Evolutionary conservation across 2,797 vertebrate species (phyloP).

Genomic region (Helarctos malayanus): DNA sequence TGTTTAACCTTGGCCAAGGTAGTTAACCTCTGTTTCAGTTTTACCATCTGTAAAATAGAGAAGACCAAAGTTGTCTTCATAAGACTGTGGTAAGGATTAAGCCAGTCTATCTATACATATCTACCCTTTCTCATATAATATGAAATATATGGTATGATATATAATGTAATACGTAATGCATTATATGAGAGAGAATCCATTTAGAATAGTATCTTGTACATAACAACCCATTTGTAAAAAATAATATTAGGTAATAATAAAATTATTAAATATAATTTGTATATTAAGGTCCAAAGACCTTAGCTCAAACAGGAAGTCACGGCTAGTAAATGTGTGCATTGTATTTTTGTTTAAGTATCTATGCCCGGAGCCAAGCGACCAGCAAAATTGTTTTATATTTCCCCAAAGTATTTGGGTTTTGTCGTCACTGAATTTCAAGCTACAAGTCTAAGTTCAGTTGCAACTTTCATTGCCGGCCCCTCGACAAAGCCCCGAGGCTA

Average conservation of each 20-base stretch:
- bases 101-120: neutral
- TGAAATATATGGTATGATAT: neutral
- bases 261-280: neutral
- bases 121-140: neutral
- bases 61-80: neutral
- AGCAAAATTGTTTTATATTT: constrained; percentile 17
- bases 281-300: neutral
- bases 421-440: constrained; percentile 42
- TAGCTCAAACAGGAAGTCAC: neutral
- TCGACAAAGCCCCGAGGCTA: neutral
- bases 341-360: constrained; percentile 33
- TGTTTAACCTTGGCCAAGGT: neutral
- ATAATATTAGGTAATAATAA: neutral
- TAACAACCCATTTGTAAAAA: neutral
- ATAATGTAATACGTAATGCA: neutral
- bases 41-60: neutral
- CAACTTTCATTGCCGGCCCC: neutral
- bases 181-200: neutral
- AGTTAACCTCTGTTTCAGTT: neutral
- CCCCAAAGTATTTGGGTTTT: neutral
- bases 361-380: neutral
- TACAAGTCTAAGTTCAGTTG: neutral
- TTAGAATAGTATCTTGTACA: neutral
- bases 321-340: neutral
- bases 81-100: neutral